Evolutionary conservation across 2,113 vertebrate genomes (phyloP), one percentile per base, ranked within the genome.

Genomic region (Piaya cayana): DNA sequence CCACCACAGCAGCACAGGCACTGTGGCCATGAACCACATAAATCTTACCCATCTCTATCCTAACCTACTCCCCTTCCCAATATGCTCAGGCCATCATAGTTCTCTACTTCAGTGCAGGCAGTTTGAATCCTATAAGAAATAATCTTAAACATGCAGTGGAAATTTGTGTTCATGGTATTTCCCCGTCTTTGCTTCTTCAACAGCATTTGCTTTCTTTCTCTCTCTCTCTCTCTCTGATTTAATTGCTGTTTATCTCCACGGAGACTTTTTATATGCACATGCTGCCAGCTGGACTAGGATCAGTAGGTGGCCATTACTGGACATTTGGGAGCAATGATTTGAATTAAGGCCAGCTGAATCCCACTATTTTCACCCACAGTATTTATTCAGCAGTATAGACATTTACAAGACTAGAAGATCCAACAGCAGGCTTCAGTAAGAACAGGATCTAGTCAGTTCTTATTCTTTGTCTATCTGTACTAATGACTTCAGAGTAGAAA

Each of bases 271-370:
- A 63, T 81, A 68, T 42, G 76, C 1, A 4, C 47, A n/a, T 45
- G 55, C 64, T 96, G 92, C 92, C 95, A 97, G 95, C 88, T 96
- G 93, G 94, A 88, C 88, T 37, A 82, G 76, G 88, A 95, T 95
- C 92, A 94, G 91, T 95, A 90, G 90, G 90, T 94, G 77, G 76
- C 87, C 79, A 60, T 95, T 90, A 94, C 75, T 83, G 93, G 92
- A 92, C 94, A 60, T 95, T 90, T 93, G 93, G 94, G 94, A 95
- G 80, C 92, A 91, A 93, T 83, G 89, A 93, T 36, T 74, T 95
- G 94, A 95, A 91, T 91, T 91, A 77, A 91, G 71, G 82, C 55
- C 93, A 95, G 70, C 71, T 95, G 95, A 96, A 97, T 91, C 63
- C 74, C 52, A 77, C 92, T 70, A 74, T 96, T 95, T 96, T 81